These are phyloP conservation scores for Neodiprion virginianus DNA, from an alignment of 1,140 invertebrate genomes.

Conservation along the genomic window DNA sequence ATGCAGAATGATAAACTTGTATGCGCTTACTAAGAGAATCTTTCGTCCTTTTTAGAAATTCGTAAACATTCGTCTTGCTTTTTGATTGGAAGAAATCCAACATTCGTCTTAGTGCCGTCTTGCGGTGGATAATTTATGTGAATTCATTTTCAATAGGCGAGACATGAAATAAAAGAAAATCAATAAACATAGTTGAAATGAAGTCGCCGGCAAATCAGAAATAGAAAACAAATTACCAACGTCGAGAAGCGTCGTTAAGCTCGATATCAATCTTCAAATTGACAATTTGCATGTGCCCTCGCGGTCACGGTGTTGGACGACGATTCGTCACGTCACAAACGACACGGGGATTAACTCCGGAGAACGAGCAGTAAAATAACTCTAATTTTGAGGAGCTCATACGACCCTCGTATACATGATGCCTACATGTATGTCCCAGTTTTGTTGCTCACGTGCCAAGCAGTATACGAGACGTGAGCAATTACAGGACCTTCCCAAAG, in stretches of 20 bases:
- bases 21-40: too few species aligned
- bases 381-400: not conserved
- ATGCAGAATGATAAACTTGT: too few species aligned
- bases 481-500: not conserved
- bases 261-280: not conserved
- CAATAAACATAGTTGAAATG: too few species aligned
- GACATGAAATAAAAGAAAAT: too few species aligned
- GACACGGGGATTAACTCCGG: not conserved
- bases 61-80: too few species aligned
- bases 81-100: too few species aligned
- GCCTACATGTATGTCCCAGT: not conserved
- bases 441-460: not conserved
- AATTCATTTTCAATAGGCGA: too few species aligned
- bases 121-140: too few species aligned
- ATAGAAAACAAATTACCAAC: too few species aligned
- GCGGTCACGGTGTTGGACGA: not conserved
- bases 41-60: too few species aligned
- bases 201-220: too few species aligned
- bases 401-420: not conserved
- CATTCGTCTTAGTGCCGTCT: too few species aligned
- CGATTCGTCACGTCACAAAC: not conserved
- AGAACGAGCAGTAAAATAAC: not conserved
- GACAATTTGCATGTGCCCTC: not conserved
- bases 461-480: not conserved
- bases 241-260: not conserved